These are phyloP conservation scores for Sesamia inferens DNA, from an alignment of 2,888 invertebrate species.

Conservation along the genomic window DNA sequence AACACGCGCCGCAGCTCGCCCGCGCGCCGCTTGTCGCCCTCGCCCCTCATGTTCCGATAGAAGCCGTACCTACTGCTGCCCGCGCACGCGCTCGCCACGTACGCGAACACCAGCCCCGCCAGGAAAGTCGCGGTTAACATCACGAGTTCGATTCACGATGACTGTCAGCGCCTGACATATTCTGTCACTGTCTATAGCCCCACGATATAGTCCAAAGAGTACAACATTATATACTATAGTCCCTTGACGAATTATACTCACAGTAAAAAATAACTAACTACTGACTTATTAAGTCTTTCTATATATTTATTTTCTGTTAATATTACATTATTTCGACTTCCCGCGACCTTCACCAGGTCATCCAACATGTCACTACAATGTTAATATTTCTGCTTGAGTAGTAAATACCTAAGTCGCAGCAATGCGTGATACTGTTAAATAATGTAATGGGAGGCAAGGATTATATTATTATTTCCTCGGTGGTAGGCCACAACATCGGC, in stretches of 20 bases:
- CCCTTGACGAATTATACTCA: background rate
- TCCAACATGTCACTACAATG: too few relatives aligned
- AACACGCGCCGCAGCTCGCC: conserved; percentile 75
- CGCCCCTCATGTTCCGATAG: conserved; percentile 36
- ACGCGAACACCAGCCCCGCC: background rate
- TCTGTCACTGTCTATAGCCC: background rate
- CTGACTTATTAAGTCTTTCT: too few relatives aligned
- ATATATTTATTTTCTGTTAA: too few relatives aligned
- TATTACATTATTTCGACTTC: too few relatives aligned
- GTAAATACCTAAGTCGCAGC: too few relatives aligned
- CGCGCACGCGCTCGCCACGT: conserved; percentile 32
- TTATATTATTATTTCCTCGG: too few relatives aligned
- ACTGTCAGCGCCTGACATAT: background rate
- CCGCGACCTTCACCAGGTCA: too few relatives aligned
- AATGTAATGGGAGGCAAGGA: too few relatives aligned
- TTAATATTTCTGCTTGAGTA: too few relatives aligned
- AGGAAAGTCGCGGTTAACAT: background rate
- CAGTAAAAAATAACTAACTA: too few relatives aligned
- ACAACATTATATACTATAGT: background rate
- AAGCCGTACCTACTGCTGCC: conserved; percentile 32
- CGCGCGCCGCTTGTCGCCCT: conserved; percentile 41
- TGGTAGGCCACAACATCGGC: too few relatives aligned
- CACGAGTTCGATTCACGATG: background rate
- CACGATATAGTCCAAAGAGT: background rate
- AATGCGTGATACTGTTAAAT: too few relatives aligned